These are phyloP conservation scores for Drosophila malerkotliana DNA, from an alignment of 1,140 invertebrate genomes.

Conservation along the genomic window DNA sequence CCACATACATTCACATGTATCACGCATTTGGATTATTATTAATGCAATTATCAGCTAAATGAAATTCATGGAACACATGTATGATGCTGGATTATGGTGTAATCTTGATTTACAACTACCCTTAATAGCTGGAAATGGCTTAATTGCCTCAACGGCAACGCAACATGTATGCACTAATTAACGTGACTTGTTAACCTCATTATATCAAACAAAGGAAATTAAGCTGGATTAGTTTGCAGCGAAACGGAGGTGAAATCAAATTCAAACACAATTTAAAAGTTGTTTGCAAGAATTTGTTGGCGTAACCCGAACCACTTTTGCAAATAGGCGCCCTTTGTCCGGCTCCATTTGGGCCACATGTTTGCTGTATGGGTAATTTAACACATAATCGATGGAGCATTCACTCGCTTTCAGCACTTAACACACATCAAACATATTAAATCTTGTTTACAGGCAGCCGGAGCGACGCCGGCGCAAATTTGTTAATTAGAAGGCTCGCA, in stretches of 20 bases:
- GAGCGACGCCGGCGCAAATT: slow-evolving; percentile 49
- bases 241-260: neutral
- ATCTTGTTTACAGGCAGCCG: slow-evolving; percentile 57
- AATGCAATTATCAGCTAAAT: slow-evolving; percentile 37
- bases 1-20: neutral
- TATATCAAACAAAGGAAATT: neutral
- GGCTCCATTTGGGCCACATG: slow-evolving; percentile 51
- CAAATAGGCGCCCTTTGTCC: slow-evolving; percentile 43
- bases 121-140: neutral
- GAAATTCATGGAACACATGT: neutral
- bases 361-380: slow-evolving; percentile 70
- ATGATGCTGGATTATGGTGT: slow-evolving; percentile 8
- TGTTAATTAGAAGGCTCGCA: slow-evolving; percentile 63
- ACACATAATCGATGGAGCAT: slow-evolving; percentile 71
- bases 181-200: neutral
- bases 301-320: slow-evolving; percentile 20
- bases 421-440: slow-evolving; percentile 60
- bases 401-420: slow-evolving; percentile 14
- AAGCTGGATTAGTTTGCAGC: neutral
- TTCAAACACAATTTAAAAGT: slow-evolving; percentile 2
- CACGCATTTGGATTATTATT: slow-evolving; percentile 33
- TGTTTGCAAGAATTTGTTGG: neutral
- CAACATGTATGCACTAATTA: neutral
- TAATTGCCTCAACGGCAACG: neutral
- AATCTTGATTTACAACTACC: neutral